Evolutionary conservation across 2,888 invertebrate genomes (phyloP).

Genomic region (Zeuzera pyrina): DNA sequence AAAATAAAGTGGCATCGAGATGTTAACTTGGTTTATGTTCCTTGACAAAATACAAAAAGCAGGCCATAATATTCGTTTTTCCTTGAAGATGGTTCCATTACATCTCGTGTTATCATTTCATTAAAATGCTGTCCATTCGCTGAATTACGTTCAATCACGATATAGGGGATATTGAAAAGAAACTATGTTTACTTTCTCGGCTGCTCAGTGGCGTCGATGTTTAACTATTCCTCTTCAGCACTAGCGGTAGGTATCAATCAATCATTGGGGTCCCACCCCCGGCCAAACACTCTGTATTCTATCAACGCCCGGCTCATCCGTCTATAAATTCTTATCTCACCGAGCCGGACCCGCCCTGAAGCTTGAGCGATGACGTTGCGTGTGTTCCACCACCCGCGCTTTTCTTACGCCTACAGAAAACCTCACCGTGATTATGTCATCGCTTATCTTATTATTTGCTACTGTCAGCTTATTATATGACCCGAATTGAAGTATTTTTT

Average conservation of each 20-base stretch:
- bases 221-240: constrained; percentile 36
- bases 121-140: background rate
- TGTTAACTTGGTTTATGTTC: too few species aligned
- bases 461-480: constrained; percentile 7
- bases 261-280: constrained; percentile 29
- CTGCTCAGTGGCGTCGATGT: constrained; percentile 20
- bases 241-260: constrained; percentile 52
- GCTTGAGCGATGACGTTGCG: constrained; percentile 57
- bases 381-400: constrained; percentile 30
- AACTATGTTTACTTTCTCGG: constrained; percentile 13
- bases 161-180: constrained; percentile 9
- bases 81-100: too few species aligned
- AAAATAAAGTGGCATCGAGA: too few species aligned
- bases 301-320: constrained; percentile 51
- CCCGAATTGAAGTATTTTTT: too few species aligned
- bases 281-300: constrained; percentile 53
- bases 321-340: constrained; percentile 62
- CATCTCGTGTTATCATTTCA: background rate
- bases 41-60: too few species aligned
- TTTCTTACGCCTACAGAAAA: constrained; percentile 23
- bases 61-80: too few species aligned
- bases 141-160: constrained; percentile 9
- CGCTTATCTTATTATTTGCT: constrained; percentile 20
- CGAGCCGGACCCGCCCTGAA: constrained; percentile 38
- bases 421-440: constrained; percentile 28